Evolutionary conservation across 2,797 vertebrate species (phyloP), one percentile per base, ranked within the genome.

Genomic region (Xiphorhynchus erythropygius): DNA sequence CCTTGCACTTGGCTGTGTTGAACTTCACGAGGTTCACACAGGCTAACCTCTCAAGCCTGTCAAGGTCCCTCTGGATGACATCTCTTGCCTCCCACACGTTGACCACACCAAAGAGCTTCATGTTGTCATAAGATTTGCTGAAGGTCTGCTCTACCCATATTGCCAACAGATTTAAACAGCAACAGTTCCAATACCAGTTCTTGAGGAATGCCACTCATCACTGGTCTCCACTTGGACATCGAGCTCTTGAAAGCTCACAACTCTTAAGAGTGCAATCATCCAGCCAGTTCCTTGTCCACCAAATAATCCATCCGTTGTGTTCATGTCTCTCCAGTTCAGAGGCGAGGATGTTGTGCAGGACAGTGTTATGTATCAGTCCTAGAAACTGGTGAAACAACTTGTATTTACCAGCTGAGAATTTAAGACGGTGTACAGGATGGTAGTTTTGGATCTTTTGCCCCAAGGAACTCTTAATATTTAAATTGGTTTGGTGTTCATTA

Each of bases 161-260:
- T 1, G 0, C 39, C 13, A 19, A 0, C 53, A n/a, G 53, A 7
- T 49, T 76, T 28, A n/a, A 37, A 18, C 35, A 37, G 52, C 53
- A 4, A 0, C 23, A 13, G 52, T 35, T 22, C 33, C 39, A 18
- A 0, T 47, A 7, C 2, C 22, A 24, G 18, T 41, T 53, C 0
- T 3, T 42, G 74, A 47, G 39, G 39, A 41, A 9, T 47, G 46
- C 6, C 8, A 1, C 39, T 60, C 74, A 21, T 47, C 27, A 2
- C 33, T 47, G 41, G 46, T 18, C 46, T 28, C 60, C 27, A 7
- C 67, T 28, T 35, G 6, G 52, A 41, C 39, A 32, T 46, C 0
- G 7, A 78, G 39, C 39, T 53, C n/a, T 65, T 41, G 71, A 14
- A 52, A 53, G 46, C 59, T 71, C 50, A 6, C 44, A 46, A 0